phyloP scores from a whole-genome alignment of 1,140 invertebrate species.

The Penaeus japonicus region DNA sequence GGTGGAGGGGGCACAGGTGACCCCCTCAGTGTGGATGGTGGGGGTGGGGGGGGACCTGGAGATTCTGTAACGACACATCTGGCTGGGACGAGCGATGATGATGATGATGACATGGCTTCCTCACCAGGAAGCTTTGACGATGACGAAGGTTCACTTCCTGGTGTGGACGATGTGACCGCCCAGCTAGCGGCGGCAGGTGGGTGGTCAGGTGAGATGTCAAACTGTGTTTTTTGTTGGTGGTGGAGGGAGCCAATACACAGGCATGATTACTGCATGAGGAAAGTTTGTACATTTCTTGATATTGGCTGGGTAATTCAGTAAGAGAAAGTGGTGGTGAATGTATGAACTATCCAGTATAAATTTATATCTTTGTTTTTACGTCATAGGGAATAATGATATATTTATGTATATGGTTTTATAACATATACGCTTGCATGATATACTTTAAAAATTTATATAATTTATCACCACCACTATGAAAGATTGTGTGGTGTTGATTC shows the following conservation, averaged over 20 bases:
- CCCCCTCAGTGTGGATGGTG: slow-evolving; percentile 10
- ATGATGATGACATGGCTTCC: slow-evolving; percentile 68
- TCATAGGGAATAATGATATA: too few species aligned
- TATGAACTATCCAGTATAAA: background rate
- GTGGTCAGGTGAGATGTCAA: slow-evolving; percentile 60
- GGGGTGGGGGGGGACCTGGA: slow-evolving; percentile 26
- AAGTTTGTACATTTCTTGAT: slow-evolving; percentile 14
- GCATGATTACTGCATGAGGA: slow-evolving; percentile 3
- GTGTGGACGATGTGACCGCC: slow-evolving; percentile 93
- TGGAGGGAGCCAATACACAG: slow-evolving; percentile 39
- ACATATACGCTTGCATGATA: too few species aligned
- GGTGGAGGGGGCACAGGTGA: slow-evolving; percentile 28
- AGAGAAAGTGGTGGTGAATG: background rate
- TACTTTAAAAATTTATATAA: too few species aligned
- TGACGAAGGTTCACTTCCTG: slow-evolving; percentile 69
- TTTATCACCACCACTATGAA: background rate
- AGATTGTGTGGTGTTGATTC: too few species aligned
- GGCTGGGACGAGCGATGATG: slow-evolving; percentile 58
- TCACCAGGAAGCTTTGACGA: slow-evolving; percentile 74
- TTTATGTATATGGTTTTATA: too few species aligned
- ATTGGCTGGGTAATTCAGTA: background rate
- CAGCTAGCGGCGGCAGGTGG: slow-evolving; percentile 92
- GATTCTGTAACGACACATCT: slow-evolving; percentile 34
- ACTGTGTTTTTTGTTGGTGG: slow-evolving; percentile 11
- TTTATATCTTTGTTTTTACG: background rate